Base-by-base conservation (phyloP, 2,113 vertebrate species). In the Brachyhypopomus gauderio region DNA sequence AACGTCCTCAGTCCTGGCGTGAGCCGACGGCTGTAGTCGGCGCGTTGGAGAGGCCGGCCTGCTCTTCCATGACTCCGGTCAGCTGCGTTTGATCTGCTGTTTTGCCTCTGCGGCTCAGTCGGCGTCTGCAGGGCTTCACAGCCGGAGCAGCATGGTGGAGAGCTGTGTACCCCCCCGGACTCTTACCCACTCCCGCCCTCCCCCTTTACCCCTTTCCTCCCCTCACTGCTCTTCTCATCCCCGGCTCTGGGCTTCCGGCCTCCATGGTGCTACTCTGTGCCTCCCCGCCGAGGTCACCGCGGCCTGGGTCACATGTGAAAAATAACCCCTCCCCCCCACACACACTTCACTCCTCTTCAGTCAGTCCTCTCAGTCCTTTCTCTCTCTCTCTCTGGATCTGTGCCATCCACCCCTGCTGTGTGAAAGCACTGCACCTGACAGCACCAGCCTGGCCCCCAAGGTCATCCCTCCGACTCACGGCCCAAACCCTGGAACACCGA, bases 51-150 rank as follows among this genome's bases (percentile, higher is more conserved):
- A 36, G 48, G 56, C 69, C 73, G 66, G 58, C 38, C 34, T 74
- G 60, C 66, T 75, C 80, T 71, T 71, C 58, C 30, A 62, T 27
- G 67, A 75, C 62, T 66, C 75, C 69, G 78, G 78, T 76, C 66
- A 83, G 81, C 71, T 69, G 81, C 41, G 75, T 83, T 87, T 83
- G 86, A 87, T 87, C 80, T 83, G 81, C 63, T 60, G 81, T 80
- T 85, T 83, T 75, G 72, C 71, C 77, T 77, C 79, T 83, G 75
- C 17, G 27, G 77, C 63, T 83, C 71, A 41, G 78, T 66, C 62
- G 41, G 78, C 78, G 48, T 83, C 83, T 69, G 86, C 83, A 52
- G 78, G 38, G 83, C 36, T 4, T 55, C 78, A 38, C 81, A 85
- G 86, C 75, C 71, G 71, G 79, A 62, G 52, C 72, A 76, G 83